A percentile compares a stretch with the other conserved stretches of the same genome.
Evolutionary conservation across 2,113 vertebrate species (phyloP).

Genomic region (Columba janthina): DNA sequence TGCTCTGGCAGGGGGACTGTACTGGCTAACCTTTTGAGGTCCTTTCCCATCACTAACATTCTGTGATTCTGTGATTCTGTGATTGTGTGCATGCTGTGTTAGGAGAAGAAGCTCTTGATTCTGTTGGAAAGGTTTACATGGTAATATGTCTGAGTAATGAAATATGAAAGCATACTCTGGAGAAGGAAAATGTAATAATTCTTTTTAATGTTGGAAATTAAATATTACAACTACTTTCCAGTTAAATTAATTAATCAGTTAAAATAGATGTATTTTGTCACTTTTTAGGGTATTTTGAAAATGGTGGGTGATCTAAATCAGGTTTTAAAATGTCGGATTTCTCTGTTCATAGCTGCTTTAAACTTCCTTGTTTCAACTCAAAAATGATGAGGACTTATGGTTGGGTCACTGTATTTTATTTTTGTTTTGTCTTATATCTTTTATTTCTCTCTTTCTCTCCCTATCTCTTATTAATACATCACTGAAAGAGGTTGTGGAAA

Average conservation of each 20-base stretch:
- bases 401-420: background rate
- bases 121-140: background rate
- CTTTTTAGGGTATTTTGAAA: background rate
- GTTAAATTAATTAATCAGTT: background rate
- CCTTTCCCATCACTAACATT: too few relatives aligned
- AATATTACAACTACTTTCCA: background rate
- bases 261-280: background rate
- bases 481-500: background rate
- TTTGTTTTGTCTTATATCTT: background rate
- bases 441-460: background rate
- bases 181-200: background rate
- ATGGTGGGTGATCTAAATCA: background rate
- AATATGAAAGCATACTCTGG: background rate
- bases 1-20: too few relatives aligned
- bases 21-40: too few relatives aligned
- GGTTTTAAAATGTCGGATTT: background rate
- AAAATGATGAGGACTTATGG: background rate
- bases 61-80: too few relatives aligned
- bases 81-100: background rate
- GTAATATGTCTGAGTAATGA: background rate
- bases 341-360: background rate
- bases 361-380: background rate
- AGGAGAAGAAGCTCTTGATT: background rate
- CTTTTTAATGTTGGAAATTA: background rate
- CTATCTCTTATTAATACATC: background rate